Evolutionary conservation across 2,888 invertebrate genomes (phyloP).

Genomic region (Andrena chrysosceles): DNA sequence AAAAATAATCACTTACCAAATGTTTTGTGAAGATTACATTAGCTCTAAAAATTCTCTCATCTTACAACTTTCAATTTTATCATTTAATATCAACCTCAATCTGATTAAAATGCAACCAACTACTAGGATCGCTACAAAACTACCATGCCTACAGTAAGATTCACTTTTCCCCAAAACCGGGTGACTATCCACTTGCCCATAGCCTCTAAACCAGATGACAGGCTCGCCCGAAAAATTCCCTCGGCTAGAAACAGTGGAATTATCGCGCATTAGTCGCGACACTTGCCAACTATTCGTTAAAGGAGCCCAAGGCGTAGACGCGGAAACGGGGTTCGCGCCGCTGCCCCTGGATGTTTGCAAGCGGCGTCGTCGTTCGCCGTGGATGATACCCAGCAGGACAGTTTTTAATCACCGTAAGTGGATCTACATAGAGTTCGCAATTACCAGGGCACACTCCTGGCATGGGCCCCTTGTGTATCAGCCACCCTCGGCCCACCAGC

Average conservation of each 20-base stretch:
- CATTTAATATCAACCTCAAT: too few relatives aligned
- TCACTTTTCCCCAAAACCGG: neutral
- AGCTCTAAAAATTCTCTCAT: too few relatives aligned
- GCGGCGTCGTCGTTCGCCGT: constrained; percentile 62
- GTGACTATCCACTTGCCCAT: neutral
- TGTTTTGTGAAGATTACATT: too few relatives aligned
- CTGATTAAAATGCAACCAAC: too few relatives aligned
- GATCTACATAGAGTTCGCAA: constrained; percentile 85
- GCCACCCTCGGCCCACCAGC: constrained; percentile 67
- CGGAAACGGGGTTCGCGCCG: constrained; percentile 20
- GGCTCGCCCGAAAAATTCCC: neutral
- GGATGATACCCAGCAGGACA: constrained; percentile 83
- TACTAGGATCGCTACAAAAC: too few relatives aligned
- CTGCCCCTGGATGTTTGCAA: constrained; percentile 31
- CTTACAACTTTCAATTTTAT: too few relatives aligned
- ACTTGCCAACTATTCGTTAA: constrained; percentile 4
- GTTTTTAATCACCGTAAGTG: constrained; percentile 85
- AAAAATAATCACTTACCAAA: too few relatives aligned
- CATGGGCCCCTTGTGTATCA: constrained; percentile 82
- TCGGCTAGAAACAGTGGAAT: too few relatives aligned
- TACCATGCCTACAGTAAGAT: too few relatives aligned
- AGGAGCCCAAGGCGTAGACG: constrained; percentile 18
- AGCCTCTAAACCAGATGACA: neutral
- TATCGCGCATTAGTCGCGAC: constrained; percentile 1
- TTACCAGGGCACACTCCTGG: constrained; percentile 82